These are phyloP conservation scores for Leptothorax acervorum DNA, from an alignment of 2,888 invertebrate genomes.

Conservation along the genomic window DNA sequence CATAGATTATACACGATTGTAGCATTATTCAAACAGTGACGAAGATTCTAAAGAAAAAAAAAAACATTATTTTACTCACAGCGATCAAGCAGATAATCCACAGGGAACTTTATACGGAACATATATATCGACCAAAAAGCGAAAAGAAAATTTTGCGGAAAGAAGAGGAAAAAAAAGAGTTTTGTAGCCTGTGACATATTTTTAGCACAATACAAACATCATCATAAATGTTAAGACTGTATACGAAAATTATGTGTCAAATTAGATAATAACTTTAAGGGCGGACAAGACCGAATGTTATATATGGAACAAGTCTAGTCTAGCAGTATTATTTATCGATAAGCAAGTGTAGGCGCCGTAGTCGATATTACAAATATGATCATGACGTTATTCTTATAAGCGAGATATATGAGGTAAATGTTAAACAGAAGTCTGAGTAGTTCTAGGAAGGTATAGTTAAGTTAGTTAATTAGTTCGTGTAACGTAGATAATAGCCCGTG, in stretches of 20 bases:
- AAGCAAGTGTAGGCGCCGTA: slow-evolving; percentile 68
- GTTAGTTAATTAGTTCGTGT: slow-evolving; percentile 56
- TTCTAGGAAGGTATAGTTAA: slow-evolving; percentile 69
- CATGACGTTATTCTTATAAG: slow-evolving; percentile 78
- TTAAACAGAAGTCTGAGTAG: slow-evolving; percentile 80
- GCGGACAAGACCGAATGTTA: slow-evolving; percentile 59
- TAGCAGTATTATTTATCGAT: slow-evolving; percentile 67
- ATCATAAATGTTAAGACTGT: slow-evolving; percentile 81
- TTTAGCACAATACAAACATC: slow-evolving; percentile 76
- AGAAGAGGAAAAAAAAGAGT: slow-evolving; percentile 43
- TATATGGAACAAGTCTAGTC: slow-evolving; percentile 61
- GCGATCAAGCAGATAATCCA: slow-evolving; percentile 57
- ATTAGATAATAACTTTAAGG: slow-evolving; percentile 75
- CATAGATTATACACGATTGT: slow-evolving; percentile 36
- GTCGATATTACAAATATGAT: slow-evolving; percentile 68
- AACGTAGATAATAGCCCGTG: slow-evolving; percentile 78
- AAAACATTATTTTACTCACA: slow-evolving; percentile 67
- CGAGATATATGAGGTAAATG: slow-evolving; percentile 65
- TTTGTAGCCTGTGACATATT: slow-evolving; percentile 74
- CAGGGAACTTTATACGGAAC: slow-evolving; percentile 62
- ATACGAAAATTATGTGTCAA: slow-evolving; percentile 82
- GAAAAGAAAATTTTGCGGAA: slow-evolving; percentile 42
- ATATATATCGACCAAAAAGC: slow-evolving; percentile 63
- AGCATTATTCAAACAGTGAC: slow-evolving; percentile 58
- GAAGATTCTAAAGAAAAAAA: slow-evolving; percentile 65